Conservation (phyloP, 2,888 invertebrate genomes). For the Pollenia labialis region DNA sequence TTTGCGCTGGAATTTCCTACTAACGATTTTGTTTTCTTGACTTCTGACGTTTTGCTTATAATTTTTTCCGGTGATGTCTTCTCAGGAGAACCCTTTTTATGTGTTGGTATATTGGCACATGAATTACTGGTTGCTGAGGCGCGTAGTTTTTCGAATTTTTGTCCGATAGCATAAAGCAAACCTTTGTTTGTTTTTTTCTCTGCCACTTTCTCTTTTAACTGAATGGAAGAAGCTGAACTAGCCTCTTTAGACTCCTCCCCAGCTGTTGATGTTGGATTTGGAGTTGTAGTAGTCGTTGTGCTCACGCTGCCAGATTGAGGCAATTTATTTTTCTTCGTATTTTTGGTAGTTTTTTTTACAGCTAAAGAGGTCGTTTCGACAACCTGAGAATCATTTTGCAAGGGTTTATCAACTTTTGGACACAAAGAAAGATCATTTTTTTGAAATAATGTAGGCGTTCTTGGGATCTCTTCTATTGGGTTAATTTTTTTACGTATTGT, state of each 20-base stretch:
- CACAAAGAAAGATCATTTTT: conserved; percentile 79
- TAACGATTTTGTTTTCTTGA: conserved; percentile 84
- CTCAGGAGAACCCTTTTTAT: conserved; percentile 78
- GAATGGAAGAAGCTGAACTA: conserved; percentile 76
- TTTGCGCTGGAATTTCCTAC: conserved; percentile 62
- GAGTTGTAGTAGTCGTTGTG: conserved; percentile 75
- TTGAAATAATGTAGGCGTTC: conserved; percentile 67
- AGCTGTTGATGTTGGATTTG: conserved; percentile 73
- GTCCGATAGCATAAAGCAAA: conserved; percentile 90
- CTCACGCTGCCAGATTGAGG: conserved; percentile 79
- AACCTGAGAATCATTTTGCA: conserved; percentile 74
- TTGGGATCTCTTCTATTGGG: conserved; percentile 70
- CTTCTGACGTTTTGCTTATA: conserved; percentile 82
- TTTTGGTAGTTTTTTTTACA: conserved; percentile 78
- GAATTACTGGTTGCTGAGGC: conserved; percentile 84
- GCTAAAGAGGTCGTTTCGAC: conserved; percentile 74
- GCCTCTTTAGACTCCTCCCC: conserved; percentile 80
- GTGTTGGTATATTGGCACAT: conserved; percentile 75
- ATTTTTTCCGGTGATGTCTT: conserved; percentile 75
- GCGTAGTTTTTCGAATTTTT: conserved; percentile 89
- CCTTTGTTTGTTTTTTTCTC: conserved; percentile 87
- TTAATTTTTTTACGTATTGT: conserved; percentile 78
- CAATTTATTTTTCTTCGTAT: conserved; percentile 80
- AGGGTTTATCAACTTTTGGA: conserved; percentile 60
- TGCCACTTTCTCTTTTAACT: conserved; percentile 82